Evolutionary conservation across 1,140 invertebrate species (phyloP), one percentile per base, ranked within the genome.

Genomic region (roundworm (Caenorhabditis elegans)): DNA sequence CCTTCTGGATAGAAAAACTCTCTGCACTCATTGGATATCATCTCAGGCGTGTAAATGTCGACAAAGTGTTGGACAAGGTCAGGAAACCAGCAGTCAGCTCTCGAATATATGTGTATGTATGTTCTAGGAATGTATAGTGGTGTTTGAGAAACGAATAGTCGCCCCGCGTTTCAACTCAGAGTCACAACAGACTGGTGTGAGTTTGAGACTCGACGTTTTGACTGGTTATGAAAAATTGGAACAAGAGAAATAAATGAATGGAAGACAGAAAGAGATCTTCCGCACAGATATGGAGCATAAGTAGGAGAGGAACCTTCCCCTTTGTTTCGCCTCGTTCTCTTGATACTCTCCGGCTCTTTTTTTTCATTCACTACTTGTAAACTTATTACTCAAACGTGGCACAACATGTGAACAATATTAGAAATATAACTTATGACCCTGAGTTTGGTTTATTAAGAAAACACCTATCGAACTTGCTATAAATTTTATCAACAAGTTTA

Each of bases 181-280:
- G 31, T 34, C 53, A 34, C 53, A 39, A 39, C 60, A 36, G 34
- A 70, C 60, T 70, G 34, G 60, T 70, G 60, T 36, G 60, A 70
- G 60, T 70, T 70, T n/a, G n/a, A n/a, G 55, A 65, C 28, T 65
- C 1, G 60, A 26, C 28, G 8, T 39, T 39, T 39, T 39, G 34
- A 70, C 60, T 70, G 60, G 60, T 43, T 70, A 70, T 70, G 60
- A 70, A 70, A 70, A 70, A 70, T 70, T 70, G 60, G 60, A 70
- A 70, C 60, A 70, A 70, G 60, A 19, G 28, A 70, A 70, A 70
- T 70, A 39, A 70, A 70, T 70, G 60, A 39, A 70, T 70, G 34
- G 60, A 31, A 26, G 34, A 39, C n/a, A n/a, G n/a, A n/a, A n/a
- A n/a, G 15, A 70, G 60, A 70, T 70, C 34, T 70, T 36, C 3